Base-by-base conservation (phyloP, 1,140 invertebrate species). In the Dolichoris vasculosae region DNA sequence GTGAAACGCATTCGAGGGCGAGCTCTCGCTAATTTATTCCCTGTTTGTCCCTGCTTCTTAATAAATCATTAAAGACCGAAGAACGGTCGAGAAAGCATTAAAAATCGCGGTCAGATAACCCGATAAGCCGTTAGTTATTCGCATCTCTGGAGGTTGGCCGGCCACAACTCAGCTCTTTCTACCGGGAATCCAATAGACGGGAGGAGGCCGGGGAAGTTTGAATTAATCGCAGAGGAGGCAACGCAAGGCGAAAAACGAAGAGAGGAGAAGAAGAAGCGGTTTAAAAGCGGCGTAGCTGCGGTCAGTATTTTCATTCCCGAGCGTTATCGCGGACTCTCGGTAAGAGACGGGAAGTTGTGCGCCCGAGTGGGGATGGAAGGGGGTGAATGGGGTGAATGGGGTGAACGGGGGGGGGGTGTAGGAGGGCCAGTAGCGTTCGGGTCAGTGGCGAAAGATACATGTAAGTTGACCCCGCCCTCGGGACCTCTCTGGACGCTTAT, bases 401-500 rank as follows among this genome's bases (percentile, higher is more conserved):
- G 2, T 20, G 30, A 17, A 2, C 7, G 11, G 15, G 48, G 67
- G 23, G 43, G 63, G n/a, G 40, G 67, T 15, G 38, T 4, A 46
- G 38, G 0, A 38, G 76, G 30, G 75, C 26, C 86, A 84, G 84
- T 51, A 87, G 90, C 89, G 90, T 91, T 90, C 89, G 91, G 92
- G 92, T 93, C 92, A 93, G 92, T 90, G 90, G 91, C 85, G 85
- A 92, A 93, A 93, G 93, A 93, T 93, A 93, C 92, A 93, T 93
- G 92, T 93, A 93, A 93, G 93, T 93, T 93, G 92, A 93, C 91
- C 92, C 93, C 93, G 92, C 93, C 93, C 92, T 92, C 91, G 92
- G 91, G 92, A 92, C 91, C 92, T 93, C 90, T 81, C 89, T 90
- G 92, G 92, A 92, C 93, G 93, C 93, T 93, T 93, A 93, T 93